phyloP scores from a whole-genome alignment of 2,113 vertebrate genomes.

The Brienomyrus longianalis region DNA sequence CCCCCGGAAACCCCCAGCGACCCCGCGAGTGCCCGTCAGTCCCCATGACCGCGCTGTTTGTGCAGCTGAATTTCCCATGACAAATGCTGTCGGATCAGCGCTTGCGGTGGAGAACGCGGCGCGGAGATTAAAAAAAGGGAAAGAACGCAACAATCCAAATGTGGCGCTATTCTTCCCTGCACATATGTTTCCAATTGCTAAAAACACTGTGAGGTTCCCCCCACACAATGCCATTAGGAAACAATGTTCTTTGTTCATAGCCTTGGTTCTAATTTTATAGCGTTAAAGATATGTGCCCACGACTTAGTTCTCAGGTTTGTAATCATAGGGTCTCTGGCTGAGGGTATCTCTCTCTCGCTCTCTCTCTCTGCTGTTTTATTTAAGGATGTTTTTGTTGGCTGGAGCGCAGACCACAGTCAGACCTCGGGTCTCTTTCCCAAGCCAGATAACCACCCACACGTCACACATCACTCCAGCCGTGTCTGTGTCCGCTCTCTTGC shows the following conservation, averaged over 20 bases:
- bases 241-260: constrained; percentile 81
- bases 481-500: constrained; percentile 53
- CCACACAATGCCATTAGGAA: constrained; percentile 74
- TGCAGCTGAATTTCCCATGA: constrained; percentile 82
- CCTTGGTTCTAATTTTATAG: constrained; percentile 78
- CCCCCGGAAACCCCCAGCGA: not conserved
- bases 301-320: constrained; percentile 74
- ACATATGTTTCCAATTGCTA: constrained; percentile 85
- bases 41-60: constrained; percentile 55
- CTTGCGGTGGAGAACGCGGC: constrained; percentile 65
- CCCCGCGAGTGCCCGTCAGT: not conserved
- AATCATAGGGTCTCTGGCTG: constrained; percentile 58
- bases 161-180: constrained; percentile 64
- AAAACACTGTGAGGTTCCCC: constrained; percentile 66
- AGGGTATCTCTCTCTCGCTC: constrained; percentile 41
- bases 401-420: constrained; percentile 65
- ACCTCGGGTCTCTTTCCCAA: constrained; percentile 89
- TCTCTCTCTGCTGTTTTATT: constrained; percentile 71
- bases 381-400: constrained; percentile 94
- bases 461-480: constrained; percentile 75
- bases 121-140: constrained; percentile 56
- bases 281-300: constrained; percentile 63
- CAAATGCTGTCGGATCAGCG: constrained; percentile 73
- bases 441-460: constrained; percentile 80
- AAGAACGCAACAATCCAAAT: constrained; percentile 44